phyloP scores from a whole-genome alignment of 2,797 vertebrate species.

The Margarornis squamiger region DNA sequence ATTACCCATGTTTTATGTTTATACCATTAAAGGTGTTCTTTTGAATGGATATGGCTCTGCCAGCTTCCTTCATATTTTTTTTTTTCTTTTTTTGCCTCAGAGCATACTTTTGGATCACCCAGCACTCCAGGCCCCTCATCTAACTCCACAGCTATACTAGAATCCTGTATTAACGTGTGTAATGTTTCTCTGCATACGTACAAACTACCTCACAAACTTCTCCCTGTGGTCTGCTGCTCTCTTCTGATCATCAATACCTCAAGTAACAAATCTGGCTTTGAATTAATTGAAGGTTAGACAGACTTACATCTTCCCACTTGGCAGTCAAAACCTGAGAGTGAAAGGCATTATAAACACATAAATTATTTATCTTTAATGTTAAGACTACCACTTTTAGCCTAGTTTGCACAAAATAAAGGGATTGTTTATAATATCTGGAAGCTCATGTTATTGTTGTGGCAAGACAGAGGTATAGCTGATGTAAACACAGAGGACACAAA shows the following conservation, averaged over 20 bases:
- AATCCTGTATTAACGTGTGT: not conserved
- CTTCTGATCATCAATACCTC: not conserved
- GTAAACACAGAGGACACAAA: not conserved
- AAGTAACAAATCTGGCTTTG: not conserved
- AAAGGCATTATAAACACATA: not conserved
- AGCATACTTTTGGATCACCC: not conserved
- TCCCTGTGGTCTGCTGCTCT: not conserved
- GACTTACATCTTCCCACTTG: not conserved
- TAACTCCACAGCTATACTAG: not conserved
- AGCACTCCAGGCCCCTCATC: not conserved
- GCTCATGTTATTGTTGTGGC: too few relatives aligned
- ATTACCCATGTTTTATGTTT: not conserved
- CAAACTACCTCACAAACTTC: not conserved
- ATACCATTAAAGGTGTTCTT: not conserved
- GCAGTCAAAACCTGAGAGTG: not conserved
- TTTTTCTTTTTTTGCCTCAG: not conserved
- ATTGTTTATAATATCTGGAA: not conserved
- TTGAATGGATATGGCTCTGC: not conserved
- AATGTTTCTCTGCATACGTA: not conserved
- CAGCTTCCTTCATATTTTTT: not conserved
- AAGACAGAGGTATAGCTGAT: not conserved
- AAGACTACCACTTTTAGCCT: not conserved
- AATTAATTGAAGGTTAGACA: not conserved
- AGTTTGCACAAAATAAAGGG: not conserved
- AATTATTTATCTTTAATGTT: not conserved